phyloP scores from a whole-genome alignment of 1,140 invertebrate species.

The Yoshiicerus persimilis region DNA sequence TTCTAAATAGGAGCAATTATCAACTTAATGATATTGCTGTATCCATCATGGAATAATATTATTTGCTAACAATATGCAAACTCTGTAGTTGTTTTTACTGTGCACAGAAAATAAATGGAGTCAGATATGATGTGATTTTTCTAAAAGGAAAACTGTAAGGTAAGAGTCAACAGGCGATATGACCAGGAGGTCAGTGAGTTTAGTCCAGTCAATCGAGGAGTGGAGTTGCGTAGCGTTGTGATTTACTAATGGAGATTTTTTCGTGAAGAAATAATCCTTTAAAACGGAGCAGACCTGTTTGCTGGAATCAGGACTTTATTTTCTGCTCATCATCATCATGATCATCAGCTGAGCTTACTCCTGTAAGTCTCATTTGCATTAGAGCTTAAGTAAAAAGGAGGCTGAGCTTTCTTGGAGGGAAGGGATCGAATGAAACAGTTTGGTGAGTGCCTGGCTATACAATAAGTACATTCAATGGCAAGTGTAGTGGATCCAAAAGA shows the following conservation, averaged over 20 bases:
- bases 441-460: not conserved
- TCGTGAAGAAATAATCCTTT: not conserved
- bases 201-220: not conserved
- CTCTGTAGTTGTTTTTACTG: too few relatives aligned
- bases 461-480: not conserved
- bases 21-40: too few relatives aligned
- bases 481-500: not conserved
- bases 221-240: not conserved
- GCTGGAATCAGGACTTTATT: not conserved
- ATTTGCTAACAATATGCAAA: too few relatives aligned
- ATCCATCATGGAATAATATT: too few relatives aligned
- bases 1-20: too few relatives aligned
- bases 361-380: slow-evolving; percentile 13
- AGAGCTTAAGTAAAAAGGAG: not conserved
- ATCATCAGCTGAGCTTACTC: slow-evolving; percentile 1
- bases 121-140: not conserved
- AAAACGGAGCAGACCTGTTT: slow-evolving; percentile 5
- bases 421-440: not conserved
- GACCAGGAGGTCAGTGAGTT: not conserved
- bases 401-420: not conserved
- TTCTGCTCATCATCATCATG: slow-evolving; percentile 10
- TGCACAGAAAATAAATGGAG: not conserved
- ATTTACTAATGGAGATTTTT: not conserved
- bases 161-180: not conserved
- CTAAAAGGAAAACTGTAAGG: not conserved